Evolutionary conservation across 2,113 vertebrate species (phyloP).

Genomic region (Varanus salvator): DNA sequence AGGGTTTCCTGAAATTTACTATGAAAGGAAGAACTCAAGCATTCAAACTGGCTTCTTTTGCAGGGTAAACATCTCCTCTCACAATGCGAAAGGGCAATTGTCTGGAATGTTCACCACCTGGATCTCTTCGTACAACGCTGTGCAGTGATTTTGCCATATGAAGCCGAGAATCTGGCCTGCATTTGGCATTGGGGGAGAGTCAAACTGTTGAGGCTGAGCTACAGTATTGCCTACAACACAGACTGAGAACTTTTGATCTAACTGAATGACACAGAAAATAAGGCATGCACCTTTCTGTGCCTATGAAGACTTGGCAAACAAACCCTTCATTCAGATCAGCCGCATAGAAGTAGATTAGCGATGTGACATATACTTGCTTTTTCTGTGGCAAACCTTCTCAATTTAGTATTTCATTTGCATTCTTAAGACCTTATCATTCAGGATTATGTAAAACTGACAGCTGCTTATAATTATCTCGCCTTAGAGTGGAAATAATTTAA

Average conservation of each 20-base stretch:
- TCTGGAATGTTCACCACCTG: neutral
- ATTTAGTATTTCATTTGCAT: slow-evolving; percentile 78
- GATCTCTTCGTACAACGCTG: neutral
- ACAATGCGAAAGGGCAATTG: neutral
- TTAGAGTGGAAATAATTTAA: slow-evolving; percentile 82
- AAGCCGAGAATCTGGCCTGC: neutral
- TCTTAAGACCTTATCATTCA: slow-evolving; percentile 79
- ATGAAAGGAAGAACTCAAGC: neutral
- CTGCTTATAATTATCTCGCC: slow-evolving; percentile 84
- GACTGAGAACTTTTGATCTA: neutral
- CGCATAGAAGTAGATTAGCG: slow-evolving; percentile 12
- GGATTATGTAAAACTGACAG: slow-evolving; percentile 83
- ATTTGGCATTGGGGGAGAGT: neutral
- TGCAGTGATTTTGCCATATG: neutral
- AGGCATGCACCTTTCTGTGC: neutral
- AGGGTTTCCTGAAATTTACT: neutral
- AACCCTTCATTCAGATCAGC: accelerated
- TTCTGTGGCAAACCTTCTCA: slow-evolving; percentile 32
- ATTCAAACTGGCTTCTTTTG: neutral
- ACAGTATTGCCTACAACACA: neutral
- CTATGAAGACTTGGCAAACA: slow-evolving; percentile 6
- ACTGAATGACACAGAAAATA: slow-evolving; percentile 5
- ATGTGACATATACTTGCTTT: slow-evolving; percentile 38
- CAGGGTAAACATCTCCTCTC: neutral
- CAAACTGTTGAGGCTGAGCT: neutral